These are phyloP conservation scores for Nothocercus nigrocapillus DNA, from an alignment of 2,113 vertebrate genomes.

Conservation along the genomic window DNA sequence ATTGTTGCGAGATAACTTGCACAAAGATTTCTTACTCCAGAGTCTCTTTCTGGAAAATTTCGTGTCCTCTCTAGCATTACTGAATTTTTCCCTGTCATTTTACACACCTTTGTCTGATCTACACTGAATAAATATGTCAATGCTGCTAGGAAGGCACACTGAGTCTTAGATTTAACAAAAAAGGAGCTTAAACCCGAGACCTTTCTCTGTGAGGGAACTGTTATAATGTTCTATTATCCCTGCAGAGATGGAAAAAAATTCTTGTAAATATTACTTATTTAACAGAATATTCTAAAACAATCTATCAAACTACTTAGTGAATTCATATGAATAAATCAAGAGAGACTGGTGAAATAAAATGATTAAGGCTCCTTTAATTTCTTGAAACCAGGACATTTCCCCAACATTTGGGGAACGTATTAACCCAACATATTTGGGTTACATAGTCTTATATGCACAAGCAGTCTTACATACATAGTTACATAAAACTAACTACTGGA, in stretches of 20 bases:
- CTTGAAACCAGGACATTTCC: slow-evolving; percentile 39
- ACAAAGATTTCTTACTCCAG: neutral
- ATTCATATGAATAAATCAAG: slow-evolving; percentile 49
- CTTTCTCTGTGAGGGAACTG: slow-evolving; percentile 44
- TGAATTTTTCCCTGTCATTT: neutral
- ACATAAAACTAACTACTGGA: neutral
- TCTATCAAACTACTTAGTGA: slow-evolving; percentile 45
- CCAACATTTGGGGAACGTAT: neutral
- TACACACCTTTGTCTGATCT: slow-evolving; percentile 13
- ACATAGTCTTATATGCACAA: neutral
- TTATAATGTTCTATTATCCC: slow-evolving; percentile 63
- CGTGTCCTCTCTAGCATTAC: neutral
- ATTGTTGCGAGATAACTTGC: neutral
- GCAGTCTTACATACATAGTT: too few relatives aligned
- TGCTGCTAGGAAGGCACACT: slow-evolving; percentile 33
- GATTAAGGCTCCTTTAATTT: slow-evolving; percentile 40
- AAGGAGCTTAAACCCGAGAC: slow-evolving; percentile 47
- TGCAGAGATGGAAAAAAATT: slow-evolving; percentile 58
- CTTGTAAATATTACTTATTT: slow-evolving; percentile 69
- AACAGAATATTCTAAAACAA: slow-evolving; percentile 70
- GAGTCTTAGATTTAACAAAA: slow-evolving; percentile 51
- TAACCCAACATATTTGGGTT: slow-evolving; percentile 10
- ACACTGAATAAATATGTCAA: slow-evolving; percentile 24
- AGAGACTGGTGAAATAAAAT: slow-evolving; percentile 47
- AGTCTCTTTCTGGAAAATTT: neutral